phyloP scores from a whole-genome alignment of 2,888 invertebrate species.

The Aphrophora alni region DNA sequence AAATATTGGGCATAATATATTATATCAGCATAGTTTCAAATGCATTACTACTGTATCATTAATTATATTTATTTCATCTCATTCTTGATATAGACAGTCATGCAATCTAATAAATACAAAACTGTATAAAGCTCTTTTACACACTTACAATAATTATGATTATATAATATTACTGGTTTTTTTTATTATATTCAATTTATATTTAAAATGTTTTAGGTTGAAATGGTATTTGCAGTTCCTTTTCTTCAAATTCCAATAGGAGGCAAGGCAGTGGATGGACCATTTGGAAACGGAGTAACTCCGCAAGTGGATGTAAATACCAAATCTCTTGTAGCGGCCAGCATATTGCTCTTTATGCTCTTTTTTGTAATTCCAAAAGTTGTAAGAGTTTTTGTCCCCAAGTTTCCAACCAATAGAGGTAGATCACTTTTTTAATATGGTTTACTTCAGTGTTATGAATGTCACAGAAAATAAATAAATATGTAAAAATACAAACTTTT shows the following conservation, averaged over 20 bases:
- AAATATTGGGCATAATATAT: too few relatives aligned
- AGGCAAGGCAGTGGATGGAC: conserved; percentile 57
- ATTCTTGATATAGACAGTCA: too few relatives aligned
- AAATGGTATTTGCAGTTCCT: conserved; percentile 70
- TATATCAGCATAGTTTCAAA: too few relatives aligned
- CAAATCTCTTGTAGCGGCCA: conserved; percentile 65
- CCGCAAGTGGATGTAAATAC: conserved; percentile 68
- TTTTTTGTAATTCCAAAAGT: conserved; percentile 62
- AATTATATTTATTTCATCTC: too few relatives aligned
- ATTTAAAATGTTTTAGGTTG: conserved; percentile 63
- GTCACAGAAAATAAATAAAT: neutral
- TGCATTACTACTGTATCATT: too few relatives aligned
- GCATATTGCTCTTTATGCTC: conserved; percentile 63
- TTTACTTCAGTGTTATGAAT: neutral
- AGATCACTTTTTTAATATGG: conserved; percentile 33
- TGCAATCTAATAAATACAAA: too few relatives aligned
- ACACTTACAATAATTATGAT: too few relatives aligned
- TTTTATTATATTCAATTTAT: too few relatives aligned
- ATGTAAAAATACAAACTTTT: too few relatives aligned
- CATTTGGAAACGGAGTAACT: conserved; percentile 46
- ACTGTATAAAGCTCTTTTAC: too few relatives aligned
- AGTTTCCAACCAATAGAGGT: conserved; percentile 7
- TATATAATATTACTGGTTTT: too few relatives aligned
- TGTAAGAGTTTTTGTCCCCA: conserved; percentile 47
- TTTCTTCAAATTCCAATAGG: conserved; percentile 71